Evolutionary conservation across 1,140 invertebrate genomes (phyloP), one percentile per base, ranked within the genome.

Genomic region (Drosophila auraria): DNA sequence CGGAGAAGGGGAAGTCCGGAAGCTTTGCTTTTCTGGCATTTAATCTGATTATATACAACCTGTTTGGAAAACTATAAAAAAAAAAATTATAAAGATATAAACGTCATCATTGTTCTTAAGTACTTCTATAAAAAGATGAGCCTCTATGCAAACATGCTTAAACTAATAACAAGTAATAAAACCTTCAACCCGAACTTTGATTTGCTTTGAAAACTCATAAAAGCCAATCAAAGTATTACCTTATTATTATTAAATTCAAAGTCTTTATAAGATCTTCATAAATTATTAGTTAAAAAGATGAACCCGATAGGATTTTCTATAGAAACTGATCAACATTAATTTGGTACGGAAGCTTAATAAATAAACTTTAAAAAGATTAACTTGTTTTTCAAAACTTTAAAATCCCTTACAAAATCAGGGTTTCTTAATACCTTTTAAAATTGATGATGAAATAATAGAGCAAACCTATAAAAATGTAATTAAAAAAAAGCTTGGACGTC

Each of bases 21-120:
- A 70, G 65, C 56, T 23, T 27, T 38, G 27, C 20, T 20, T 14
- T 56, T 71, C 12, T 30, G 27, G 23, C 30, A 17, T n/a, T 68
- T 71, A 45, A 68, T 54, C 63, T 53, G 38, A 68, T 69, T 71
- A 71, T 42, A 45, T 44, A 53, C 33, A 68, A 70, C 63, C 38
- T 36, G 49, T 68, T 64, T 9, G 11, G n/a, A 68, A 27, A 53
- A 51, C 50, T 47, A 30, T 64, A 27, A 20, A 42, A 9, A 20
- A 42, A 9, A 30, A 42, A 44, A 44, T 38, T 25, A 33, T 12
- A 60, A 23, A 65, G 8, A 23, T 40, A 25, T 62, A 44, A 61
- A 25, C 36, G 57, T 61, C 56, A 61, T 11, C 2, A 65, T 33
- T 30, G 25, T 23, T 61, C 17, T 33, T 44, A 20, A 38, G 53